A percentile compares a stretch with the other conserved stretches of the same genome.
These are phyloP conservation scores for Troglohyphantes excavatus DNA, from an alignment of 2,888 invertebrate genomes.

Conservation along the genomic window DNA sequence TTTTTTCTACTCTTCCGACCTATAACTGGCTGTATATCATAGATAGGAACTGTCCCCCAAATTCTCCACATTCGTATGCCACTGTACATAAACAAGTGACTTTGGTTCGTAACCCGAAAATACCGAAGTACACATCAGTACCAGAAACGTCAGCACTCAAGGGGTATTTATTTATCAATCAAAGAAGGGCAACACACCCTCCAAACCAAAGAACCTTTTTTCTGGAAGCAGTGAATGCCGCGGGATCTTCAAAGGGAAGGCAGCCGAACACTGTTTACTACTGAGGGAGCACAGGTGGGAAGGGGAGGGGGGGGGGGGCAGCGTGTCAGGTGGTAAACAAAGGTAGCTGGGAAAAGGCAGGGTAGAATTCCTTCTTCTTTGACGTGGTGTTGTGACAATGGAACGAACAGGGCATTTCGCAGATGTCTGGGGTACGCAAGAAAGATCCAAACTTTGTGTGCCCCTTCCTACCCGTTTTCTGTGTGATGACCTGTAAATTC, in stretches of 20 bases:
- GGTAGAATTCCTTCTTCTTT: not conserved
- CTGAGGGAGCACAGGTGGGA: not conserved
- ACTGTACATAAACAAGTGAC: too few relatives aligned
- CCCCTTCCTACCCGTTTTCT: too few relatives aligned
- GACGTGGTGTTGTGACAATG: constrained; percentile 37
- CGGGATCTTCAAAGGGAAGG: constrained; percentile 22
- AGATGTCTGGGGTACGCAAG: not conserved
- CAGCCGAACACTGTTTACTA: constrained; percentile 30
- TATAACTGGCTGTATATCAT: too few relatives aligned
- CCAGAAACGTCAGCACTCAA: not conserved
- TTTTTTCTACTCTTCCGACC: too few relatives aligned
- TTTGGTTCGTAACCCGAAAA: too few relatives aligned
- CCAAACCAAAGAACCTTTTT: not conserved
- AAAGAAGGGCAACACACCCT: not conserved
- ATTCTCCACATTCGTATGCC: too few relatives aligned
- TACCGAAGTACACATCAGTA: too few relatives aligned
- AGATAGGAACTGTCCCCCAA: too few relatives aligned
- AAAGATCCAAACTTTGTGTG: too few relatives aligned
- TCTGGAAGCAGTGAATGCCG: not conserved
- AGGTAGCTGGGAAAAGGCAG: constrained; percentile 18
- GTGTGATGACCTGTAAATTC: not conserved
- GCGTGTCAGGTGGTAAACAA: constrained; percentile 61
- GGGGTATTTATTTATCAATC: constrained; percentile 3
- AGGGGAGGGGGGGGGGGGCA: not conserved
- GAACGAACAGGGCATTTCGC: not conserved